Conservation (phyloP, 1,140 invertebrate species). For the Drosophila auraria region DNA sequence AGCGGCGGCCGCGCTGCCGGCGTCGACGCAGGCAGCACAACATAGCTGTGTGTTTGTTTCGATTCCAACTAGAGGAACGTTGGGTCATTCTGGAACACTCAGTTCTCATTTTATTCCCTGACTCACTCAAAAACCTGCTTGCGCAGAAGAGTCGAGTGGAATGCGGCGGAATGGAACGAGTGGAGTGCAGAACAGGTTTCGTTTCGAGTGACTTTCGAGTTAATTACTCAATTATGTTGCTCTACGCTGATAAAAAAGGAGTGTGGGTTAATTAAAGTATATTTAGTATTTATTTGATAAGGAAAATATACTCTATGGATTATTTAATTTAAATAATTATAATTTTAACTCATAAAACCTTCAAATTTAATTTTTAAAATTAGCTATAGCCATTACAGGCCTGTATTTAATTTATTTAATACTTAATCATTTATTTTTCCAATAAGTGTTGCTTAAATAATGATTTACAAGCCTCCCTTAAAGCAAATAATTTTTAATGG, state of each 20-base stretch:
- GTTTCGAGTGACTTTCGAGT: constrained; percentile 59
- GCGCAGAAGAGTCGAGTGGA: constrained; percentile 20
- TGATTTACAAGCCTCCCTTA: not conserved
- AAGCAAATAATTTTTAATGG: too few species aligned
- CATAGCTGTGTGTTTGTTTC: constrained; percentile 32
- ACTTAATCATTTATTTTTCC: too few species aligned
- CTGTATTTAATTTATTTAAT: too few species aligned
- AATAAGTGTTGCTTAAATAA: too few species aligned
- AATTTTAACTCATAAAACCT: too few species aligned
- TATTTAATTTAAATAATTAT: too few species aligned
- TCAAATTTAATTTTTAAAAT: too few species aligned
- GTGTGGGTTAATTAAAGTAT: not conserved
- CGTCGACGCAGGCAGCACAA: constrained; percentile 26
- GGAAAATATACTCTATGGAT: not conserved
- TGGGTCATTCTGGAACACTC: constrained; percentile 13
- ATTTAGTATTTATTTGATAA: not conserved
- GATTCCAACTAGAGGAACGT: constrained; percentile 4
- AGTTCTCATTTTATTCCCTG: constrained; percentile 24
- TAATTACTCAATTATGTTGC: constrained; percentile 80
- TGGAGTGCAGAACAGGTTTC: constrained; percentile 69
- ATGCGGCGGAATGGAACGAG: constrained; percentile 6
- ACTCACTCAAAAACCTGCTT: constrained; percentile 61
- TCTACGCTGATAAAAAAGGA: constrained; percentile 21
- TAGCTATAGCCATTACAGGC: too few species aligned
- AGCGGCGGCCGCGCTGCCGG: constrained; percentile 38